Conservation (phyloP, 1,140 invertebrate genomes). For the Drosophila burlai region DNA sequence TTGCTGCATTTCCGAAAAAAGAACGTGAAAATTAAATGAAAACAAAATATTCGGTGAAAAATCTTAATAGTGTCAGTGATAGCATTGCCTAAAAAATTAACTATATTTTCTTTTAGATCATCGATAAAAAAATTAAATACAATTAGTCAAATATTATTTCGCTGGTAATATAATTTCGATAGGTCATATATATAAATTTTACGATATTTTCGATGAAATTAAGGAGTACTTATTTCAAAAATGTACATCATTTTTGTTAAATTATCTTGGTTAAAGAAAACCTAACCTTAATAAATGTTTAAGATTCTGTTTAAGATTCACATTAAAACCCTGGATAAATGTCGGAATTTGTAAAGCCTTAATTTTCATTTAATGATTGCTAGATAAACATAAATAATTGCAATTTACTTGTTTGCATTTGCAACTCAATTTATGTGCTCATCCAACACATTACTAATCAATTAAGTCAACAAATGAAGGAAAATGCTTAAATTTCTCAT, state of each 20-base stretch:
- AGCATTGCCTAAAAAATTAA: background rate
- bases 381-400: constrained; percentile 19
- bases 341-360: background rate
- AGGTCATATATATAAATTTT: too few relatives aligned
- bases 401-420: constrained; percentile 20
- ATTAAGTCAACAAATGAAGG: constrained; percentile 20
- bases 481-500: constrained; percentile 13
- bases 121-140: too few relatives aligned
- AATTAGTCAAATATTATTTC: too few relatives aligned
- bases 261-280: background rate
- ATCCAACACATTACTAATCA: constrained; percentile 19
- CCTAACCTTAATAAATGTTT: too few relatives aligned
- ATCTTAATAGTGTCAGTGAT: background rate
- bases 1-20: background rate
- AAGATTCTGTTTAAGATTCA: background rate
- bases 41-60: background rate
- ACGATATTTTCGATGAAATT: too few relatives aligned
- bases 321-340: background rate
- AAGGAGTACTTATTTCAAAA: too few relatives aligned
- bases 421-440: constrained; percentile 1
- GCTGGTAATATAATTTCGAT: too few relatives aligned
- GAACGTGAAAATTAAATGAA: background rate
- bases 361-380: background rate
- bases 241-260: too few relatives aligned
- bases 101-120: too few relatives aligned